Conservation (phyloP, 2,888 invertebrate genomes). For the Ischnus inquisitorius region DNA sequence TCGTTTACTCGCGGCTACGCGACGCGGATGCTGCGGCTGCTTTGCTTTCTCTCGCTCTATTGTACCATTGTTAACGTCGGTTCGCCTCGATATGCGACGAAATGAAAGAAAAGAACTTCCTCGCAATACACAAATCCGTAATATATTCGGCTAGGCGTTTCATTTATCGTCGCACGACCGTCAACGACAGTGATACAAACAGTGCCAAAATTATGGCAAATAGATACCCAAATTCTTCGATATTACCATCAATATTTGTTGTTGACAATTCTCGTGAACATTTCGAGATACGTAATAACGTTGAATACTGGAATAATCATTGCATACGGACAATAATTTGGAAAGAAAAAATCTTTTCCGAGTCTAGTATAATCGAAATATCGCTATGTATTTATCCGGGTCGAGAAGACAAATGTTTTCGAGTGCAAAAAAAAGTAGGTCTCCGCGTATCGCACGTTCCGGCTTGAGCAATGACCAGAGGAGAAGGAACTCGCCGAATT, state of each 20-base stretch:
- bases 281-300: too few species aligned
- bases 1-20: conserved; percentile 34
- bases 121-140: neutral
- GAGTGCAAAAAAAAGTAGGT: conserved; percentile 43
- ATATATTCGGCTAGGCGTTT: neutral
- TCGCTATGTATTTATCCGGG: neutral
- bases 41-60: conserved; percentile 27
- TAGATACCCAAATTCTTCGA: too few species aligned
- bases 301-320: too few species aligned
- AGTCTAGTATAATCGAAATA: neutral
- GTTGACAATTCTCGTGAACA: too few species aligned
- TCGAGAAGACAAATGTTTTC: conserved; percentile 20
- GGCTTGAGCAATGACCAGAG: conserved; percentile 43
- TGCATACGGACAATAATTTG: too few species aligned
- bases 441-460: conserved; percentile 36
- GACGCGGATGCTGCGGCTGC: conserved; percentile 58
- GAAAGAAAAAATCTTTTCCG: neutral
- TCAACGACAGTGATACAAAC: neutral
- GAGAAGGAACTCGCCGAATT: conserved; percentile 43
- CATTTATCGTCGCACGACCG: neutral
- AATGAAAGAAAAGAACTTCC: neutral
- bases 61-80: neutral
- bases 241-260: too few species aligned
- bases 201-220: neutral
- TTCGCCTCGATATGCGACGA: neutral